phyloP scores from a whole-genome alignment of 2,797 vertebrate species.

The Morus bassanus region DNA sequence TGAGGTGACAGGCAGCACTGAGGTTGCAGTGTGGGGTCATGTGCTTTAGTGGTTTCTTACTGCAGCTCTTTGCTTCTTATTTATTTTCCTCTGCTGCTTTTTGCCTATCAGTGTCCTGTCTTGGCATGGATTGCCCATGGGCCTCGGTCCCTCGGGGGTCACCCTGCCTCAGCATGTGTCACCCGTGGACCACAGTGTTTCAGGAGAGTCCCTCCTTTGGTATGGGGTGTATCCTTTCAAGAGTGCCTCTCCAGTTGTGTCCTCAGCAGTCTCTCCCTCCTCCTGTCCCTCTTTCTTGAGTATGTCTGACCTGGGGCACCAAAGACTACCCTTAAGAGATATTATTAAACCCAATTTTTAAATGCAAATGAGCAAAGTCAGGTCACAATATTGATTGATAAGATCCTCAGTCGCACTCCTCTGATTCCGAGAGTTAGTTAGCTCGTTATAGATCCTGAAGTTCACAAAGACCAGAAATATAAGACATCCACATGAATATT shows the following conservation, averaged over 20 bases:
- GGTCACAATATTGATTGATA: not conserved
- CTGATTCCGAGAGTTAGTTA: not conserved
- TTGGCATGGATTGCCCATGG: not conserved
- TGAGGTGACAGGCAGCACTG: not conserved
- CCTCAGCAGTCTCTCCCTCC: not conserved
- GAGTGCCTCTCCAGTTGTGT: not conserved
- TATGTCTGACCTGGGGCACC: not conserved
- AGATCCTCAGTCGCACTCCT: not conserved
- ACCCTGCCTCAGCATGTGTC: fast-evolving
- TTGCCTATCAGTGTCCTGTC: not conserved
- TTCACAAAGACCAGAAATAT: not conserved
- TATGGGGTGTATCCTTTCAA: not conserved
- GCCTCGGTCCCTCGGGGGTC: fast-evolving
- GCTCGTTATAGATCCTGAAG: not conserved
- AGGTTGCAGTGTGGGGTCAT: not conserved
- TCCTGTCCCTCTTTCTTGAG: not conserved
- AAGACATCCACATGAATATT: no score
- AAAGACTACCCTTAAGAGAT: not conserved
- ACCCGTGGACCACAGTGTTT: not conserved
- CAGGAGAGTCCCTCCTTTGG: not conserved
- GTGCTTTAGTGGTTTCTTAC: not conserved
- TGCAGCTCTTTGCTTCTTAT: not conserved
- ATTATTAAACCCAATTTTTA: not conserved
- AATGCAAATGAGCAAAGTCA: not conserved
- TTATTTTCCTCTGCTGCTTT: not conserved